Evolutionary conservation across 2,797 vertebrate genomes (phyloP), one percentile per base, ranked within the genome.

Genomic region (Pseudocheirus occidentalis): DNA sequence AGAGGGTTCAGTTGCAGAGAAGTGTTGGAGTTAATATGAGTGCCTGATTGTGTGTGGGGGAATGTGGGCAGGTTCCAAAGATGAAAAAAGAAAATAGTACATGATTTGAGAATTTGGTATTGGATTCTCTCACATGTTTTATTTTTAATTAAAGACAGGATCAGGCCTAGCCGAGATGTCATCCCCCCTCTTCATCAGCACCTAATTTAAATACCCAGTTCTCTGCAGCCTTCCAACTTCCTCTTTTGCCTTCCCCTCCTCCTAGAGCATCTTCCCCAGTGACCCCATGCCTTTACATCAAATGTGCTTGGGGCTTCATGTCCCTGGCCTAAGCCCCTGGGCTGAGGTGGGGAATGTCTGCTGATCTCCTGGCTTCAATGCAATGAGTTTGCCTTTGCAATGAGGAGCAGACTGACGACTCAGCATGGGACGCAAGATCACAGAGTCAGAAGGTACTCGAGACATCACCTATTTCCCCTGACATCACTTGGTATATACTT

Each of bases 401-500:
- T 50, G 21, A 87, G 40, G 40, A 87, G 40, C 40, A 87, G 24
- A 87, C 73, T 27, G 6, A 3, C 3, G 0, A n/a, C n/a, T n/a
- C 21, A 3, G 2, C 24, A 50, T 1, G 21, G 73, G 73, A 3
- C 24, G 27, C 12, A 50, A 24, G 24, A 87, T 87, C 40, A 73
- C 6, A 40, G 1, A 46, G 9, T 27, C 3, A 2, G 2, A 46
- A 27, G 21, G 9, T 46, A 81, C 40, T 46, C 0, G 21, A 50
- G 40, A 87, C 5, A 28, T 87, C 21, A 87, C 21, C 73, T 50
- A 11, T 73, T 87, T 46, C 73, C 40, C 21, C 73, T 46, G 73
- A 87, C 46, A 46, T 40, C n/a, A 81, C n/a, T 40, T 73, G 6
- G 18, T 21, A 9, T 73, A 6, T 5, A 73, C 16, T 81, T 81